A percentile compares a stretch with the other conserved stretches of the same genome.
Conservation (phyloP, 2,888 invertebrate genomes). For the Mystacides longicornis region DNA sequence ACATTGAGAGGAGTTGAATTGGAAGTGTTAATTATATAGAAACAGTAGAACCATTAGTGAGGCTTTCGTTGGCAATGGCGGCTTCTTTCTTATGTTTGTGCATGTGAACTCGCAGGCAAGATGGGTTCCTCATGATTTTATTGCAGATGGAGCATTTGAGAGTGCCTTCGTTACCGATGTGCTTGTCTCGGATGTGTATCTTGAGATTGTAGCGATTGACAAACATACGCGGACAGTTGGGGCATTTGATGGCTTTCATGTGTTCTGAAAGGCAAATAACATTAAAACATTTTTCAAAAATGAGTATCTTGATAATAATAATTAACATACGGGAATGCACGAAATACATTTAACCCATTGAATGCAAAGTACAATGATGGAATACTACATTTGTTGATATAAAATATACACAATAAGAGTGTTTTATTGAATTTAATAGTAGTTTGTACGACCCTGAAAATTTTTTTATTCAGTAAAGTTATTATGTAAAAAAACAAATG, state of each 20-base stretch:
- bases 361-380: too few species aligned
- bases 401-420: too few species aligned
- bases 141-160: slow-evolving; percentile 64
- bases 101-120: slow-evolving; percentile 57
- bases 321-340: too few species aligned
- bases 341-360: too few species aligned
- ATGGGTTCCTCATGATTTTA: slow-evolving; percentile 58
- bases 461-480: too few species aligned
- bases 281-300: too few species aligned
- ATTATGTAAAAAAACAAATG: too few species aligned
- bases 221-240: slow-evolving; percentile 55
- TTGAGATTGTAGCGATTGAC: slow-evolving; percentile 63
- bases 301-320: too few species aligned
- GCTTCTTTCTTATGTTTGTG: slow-evolving; percentile 58
- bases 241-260: slow-evolving; percentile 45
- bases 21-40: background rate
- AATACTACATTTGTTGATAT: too few species aligned
- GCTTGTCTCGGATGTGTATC: slow-evolving; percentile 64
- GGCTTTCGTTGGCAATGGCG: slow-evolving; percentile 27
- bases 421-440: too few species aligned
- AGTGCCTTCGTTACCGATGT: slow-evolving; percentile 57
- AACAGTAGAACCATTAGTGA: background rate
- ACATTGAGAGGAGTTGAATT: too few species aligned
- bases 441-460: too few species aligned
- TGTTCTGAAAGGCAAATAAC: slow-evolving; percentile 8